These are phyloP conservation scores for Hemitrygon akajei DNA, from an alignment of 2,797 vertebrate genomes.

Conservation along the genomic window DNA sequence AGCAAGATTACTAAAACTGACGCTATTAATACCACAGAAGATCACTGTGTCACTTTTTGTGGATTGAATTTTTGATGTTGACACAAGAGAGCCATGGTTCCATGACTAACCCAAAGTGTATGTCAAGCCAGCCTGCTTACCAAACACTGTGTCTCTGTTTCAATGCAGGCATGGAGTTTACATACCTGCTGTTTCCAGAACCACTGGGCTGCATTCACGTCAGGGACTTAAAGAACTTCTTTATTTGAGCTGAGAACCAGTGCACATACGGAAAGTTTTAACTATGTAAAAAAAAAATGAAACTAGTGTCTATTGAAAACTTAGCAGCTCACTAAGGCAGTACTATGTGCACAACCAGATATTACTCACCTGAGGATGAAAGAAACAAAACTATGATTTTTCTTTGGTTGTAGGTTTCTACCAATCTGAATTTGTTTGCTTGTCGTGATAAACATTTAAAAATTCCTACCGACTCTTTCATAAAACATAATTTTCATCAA, in stretches of 20 bases:
- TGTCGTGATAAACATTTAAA: not conserved
- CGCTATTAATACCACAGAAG: conserved; percentile 30
- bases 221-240: conserved; percentile 23
- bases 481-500: not conserved
- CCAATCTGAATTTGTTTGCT: not conserved
- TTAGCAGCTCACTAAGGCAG: not conserved
- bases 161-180: not conserved
- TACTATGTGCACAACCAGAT: not conserved
- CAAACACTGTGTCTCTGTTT: conserved; percentile 31
- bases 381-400: not conserved
- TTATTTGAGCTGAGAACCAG: conserved; percentile 18
- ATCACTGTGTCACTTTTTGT: conserved; percentile 32
- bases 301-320: not conserved
- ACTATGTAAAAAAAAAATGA: conserved; percentile 33
- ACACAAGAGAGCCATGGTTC: conserved; percentile 24
- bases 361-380: conserved; percentile 29
- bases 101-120: conserved; percentile 20
- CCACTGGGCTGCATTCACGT: conserved; percentile 14
- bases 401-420: not conserved
- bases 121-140: conserved; percentile 24
- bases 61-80: conserved; percentile 22
- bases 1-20: conserved; percentile 16
- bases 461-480: not conserved
- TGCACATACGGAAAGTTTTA: conserved; percentile 19
- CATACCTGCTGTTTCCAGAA: conserved; percentile 34